These are phyloP conservation scores for Pangasius sanitwongsei DNA, from an alignment of 2,797 vertebrate species.

Conservation along the genomic window DNA sequence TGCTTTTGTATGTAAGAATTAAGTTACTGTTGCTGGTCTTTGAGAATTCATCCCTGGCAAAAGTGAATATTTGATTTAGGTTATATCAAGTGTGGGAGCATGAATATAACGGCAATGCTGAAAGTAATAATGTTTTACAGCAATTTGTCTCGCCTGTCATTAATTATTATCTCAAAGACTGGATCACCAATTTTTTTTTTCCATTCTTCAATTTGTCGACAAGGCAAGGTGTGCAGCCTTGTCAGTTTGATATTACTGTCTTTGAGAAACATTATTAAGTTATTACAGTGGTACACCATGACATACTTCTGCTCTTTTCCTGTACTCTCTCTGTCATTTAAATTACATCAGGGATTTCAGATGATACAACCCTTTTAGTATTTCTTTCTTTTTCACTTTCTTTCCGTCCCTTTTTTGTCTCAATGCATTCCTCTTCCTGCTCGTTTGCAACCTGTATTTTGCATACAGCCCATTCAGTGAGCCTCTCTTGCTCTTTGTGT, in stretches of 20 bases:
- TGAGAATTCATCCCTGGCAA: neutral
- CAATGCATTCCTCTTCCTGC: conserved; percentile 36
- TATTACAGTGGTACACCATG: neutral
- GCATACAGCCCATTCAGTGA: conserved; percentile 44
- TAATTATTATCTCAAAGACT: no score
- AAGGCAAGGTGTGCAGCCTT: neutral
- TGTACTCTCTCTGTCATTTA: conserved; percentile 15
- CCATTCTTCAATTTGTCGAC: neutral
- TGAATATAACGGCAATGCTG: neutral
- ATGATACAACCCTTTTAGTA: neutral
- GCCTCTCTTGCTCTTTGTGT: conserved; percentile 46
- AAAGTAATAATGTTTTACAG: no score
- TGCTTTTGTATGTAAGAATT: conserved; percentile 14
- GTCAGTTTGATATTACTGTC: neutral
- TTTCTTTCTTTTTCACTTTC: conserved; percentile 31
- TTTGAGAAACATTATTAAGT: neutral
- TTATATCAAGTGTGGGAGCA: neutral
- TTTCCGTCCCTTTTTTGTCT: conserved; percentile 10
- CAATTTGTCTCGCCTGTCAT: neutral
- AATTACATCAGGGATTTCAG: conserved; percentile 32
- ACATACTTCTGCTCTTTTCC: neutral
- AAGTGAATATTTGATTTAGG: conserved; percentile 14
- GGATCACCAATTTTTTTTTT: neutral
- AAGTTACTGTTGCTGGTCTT: conserved; percentile 3
- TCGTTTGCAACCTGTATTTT: conserved; percentile 57